phyloP scores from a whole-genome alignment of 2,888 invertebrate genomes.

The Chesias legatella region DNA sequence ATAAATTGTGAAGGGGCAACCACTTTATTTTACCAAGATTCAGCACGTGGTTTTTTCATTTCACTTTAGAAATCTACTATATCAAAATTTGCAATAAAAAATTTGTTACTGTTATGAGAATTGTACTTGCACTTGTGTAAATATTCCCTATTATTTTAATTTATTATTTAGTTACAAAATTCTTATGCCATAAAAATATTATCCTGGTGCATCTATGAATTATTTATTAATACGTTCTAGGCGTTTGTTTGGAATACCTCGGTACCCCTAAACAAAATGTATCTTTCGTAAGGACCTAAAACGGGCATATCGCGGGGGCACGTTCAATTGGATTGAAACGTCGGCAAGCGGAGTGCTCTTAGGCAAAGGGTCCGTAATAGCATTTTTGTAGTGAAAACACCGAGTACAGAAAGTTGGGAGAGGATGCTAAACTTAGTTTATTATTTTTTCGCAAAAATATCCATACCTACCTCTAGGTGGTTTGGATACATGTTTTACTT shows the following conservation, averaged over 20 bases:
- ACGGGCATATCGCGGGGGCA: constrained; percentile 47
- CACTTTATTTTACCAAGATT: constrained; percentile 1
- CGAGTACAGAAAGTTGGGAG: constrained; percentile 8
- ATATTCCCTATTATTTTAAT: no score
- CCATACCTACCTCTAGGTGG: no score
- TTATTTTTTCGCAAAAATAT: no score
- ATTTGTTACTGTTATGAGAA: no score
- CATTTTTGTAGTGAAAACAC: constrained; percentile 56
- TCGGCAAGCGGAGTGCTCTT: constrained; percentile 49
- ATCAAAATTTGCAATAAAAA: no score
- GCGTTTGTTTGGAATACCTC: constrained; percentile 21
- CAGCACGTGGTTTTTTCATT: constrained; percentile 2
- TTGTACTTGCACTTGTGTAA: no score
- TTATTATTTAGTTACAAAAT: no score
- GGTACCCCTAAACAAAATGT: constrained; percentile 45
- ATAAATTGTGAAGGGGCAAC: constrained; percentile 20
- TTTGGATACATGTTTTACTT: no score
- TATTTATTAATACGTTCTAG: no score
- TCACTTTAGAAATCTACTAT: background rate
- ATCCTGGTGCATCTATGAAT: no score
- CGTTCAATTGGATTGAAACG: constrained; percentile 69
- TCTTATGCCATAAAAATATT: no score
- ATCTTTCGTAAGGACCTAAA: constrained; percentile 47
- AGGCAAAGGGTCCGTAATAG: constrained; percentile 62
- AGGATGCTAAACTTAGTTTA: background rate